Evolutionary conservation across 1,140 invertebrate species (phyloP).

Genomic region (Macrocentrus cingulum): DNA sequence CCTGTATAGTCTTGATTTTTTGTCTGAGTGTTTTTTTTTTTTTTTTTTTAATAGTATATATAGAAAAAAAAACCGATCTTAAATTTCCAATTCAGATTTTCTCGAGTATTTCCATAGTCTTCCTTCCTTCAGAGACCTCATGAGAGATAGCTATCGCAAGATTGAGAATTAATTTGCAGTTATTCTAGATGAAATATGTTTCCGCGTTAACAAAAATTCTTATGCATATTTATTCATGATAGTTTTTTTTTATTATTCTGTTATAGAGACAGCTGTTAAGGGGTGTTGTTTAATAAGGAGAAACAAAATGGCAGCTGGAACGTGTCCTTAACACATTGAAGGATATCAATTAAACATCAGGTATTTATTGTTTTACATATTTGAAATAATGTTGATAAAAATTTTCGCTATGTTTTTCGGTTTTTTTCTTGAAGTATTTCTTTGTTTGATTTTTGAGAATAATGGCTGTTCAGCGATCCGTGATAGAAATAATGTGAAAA

Average conservation of each 20-base stretch:
- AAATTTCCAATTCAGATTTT: conserved; percentile 1
- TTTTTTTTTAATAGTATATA: too few relatives aligned
- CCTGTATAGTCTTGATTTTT: too few relatives aligned
- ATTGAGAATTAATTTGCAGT: conserved; percentile 3
- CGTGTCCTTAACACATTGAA: conserved; percentile 40
- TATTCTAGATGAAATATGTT: background rate
- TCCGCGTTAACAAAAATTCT: background rate
- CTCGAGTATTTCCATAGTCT: background rate
- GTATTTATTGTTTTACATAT: too few relatives aligned
- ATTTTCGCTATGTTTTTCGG: background rate
- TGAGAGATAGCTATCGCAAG: too few relatives aligned
- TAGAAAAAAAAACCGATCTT: too few relatives aligned
- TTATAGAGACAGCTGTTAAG: conserved; percentile 8
- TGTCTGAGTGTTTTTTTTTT: too few relatives aligned
- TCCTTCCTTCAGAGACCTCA: background rate
- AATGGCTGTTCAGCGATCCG: background rate
- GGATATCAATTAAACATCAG: conserved; percentile 26
- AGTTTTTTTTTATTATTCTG: conserved; percentile 10
- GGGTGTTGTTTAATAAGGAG: background rate
- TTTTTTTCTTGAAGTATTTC: background rate
- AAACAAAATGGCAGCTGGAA: conserved; percentile 43
- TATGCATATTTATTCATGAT: background rate
- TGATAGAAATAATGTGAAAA: background rate
- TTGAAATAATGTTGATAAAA: too few relatives aligned
- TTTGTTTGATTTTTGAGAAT: background rate